Evolutionary conservation across 1,140 invertebrate genomes (phyloP).

Genomic region (Drosophila arizonae): DNA sequence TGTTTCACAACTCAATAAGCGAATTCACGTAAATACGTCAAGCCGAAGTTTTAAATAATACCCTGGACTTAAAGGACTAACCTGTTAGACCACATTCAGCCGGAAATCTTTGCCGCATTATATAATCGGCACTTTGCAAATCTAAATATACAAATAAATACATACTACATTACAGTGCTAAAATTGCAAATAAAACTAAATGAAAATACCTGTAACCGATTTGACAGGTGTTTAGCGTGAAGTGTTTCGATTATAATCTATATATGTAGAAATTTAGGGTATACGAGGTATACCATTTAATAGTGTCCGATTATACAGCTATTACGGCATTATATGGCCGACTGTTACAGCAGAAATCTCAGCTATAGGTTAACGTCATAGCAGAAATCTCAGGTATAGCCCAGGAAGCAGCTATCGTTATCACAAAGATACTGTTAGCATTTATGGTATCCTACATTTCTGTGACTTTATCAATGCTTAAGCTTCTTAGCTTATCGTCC

Average conservation of each 20-base stretch:
- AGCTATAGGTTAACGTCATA: neutral
- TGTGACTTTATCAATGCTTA: neutral
- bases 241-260: too few species aligned
- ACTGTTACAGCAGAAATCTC: constrained; percentile 6
- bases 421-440: constrained; percentile 17
- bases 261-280: too few species aligned
- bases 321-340: neutral
- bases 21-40: neutral
- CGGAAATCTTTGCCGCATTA: too few species aligned
- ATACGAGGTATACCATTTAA: too few species aligned
- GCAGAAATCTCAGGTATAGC: constrained; percentile 17
- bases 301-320: neutral
- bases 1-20: neutral
- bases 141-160: too few species aligned
- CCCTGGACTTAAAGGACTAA: neutral
- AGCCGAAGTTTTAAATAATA: neutral
- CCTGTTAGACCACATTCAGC: neutral
- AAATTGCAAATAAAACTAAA: too few species aligned
- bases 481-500: neutral
- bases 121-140: too few species aligned
- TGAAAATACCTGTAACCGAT: too few species aligned
- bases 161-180: too few species aligned
- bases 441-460: neutral
- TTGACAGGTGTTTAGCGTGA: too few species aligned
- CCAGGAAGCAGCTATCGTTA: constrained; percentile 22